These are phyloP conservation scores for Diachasma alloeum DNA, from an alignment of 1,140 invertebrate genomes.

Conservation along the genomic window DNA sequence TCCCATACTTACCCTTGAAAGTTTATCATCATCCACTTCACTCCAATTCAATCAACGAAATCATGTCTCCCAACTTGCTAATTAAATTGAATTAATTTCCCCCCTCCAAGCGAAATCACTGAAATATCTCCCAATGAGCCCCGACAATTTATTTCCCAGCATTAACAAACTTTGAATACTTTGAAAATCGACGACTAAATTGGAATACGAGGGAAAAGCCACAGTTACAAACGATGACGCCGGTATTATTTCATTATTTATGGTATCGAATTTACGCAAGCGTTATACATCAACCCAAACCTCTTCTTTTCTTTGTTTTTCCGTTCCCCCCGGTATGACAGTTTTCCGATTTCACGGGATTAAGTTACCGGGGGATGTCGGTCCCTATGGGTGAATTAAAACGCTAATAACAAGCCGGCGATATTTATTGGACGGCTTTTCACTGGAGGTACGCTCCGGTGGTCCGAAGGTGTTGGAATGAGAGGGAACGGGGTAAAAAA, in stretches of 20 bases:
- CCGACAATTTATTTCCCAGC: neutral
- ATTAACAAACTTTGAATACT: neutral
- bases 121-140: neutral
- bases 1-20: no score
- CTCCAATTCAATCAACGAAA: no score
- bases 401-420: constrained; percentile 60
- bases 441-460: neutral
- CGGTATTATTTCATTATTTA: neutral
- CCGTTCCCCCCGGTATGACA: constrained; percentile 25
- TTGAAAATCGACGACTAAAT: neutral
- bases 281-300: neutral
- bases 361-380: constrained; percentile 48
- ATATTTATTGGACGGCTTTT: constrained; percentile 60
- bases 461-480: neutral
- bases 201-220: neutral
- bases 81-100: neutral
- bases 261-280: neutral
- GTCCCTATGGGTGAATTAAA: constrained; percentile 54
- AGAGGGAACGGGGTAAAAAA: neutral
- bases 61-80: no score
- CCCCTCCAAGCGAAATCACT: neutral
- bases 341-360: constrained; percentile 56
- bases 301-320: neutral
- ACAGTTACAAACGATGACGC: neutral
- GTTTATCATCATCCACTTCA: no score